Evolutionary conservation across 2,888 invertebrate species (phyloP).

Genomic region (Plutella xylostella): DNA sequence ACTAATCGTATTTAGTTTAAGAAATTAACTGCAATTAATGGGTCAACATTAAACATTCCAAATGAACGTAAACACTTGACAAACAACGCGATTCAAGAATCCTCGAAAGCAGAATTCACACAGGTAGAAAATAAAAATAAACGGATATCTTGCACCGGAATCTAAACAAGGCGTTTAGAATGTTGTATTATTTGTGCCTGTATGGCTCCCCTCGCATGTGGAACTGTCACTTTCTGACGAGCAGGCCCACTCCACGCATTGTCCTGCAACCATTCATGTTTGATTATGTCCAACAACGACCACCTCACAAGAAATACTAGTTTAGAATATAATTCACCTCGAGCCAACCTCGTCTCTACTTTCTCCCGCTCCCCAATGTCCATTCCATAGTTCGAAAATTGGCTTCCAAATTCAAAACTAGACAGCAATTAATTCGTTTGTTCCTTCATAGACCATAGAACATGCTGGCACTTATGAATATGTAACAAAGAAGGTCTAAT

Average conservation of each 20-base stretch:
- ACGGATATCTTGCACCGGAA: not conserved
- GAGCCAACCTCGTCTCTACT: constrained; percentile 41
- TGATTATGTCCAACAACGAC: constrained; percentile 45
- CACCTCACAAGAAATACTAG: constrained; percentile 46
- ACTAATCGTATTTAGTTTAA: too few species aligned
- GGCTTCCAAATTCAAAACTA: constrained; percentile 28
- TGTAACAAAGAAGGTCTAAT: constrained; percentile 11
- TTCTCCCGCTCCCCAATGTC: constrained; percentile 37
- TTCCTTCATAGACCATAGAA: constrained; percentile 19
- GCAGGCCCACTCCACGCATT: constrained; percentile 37
- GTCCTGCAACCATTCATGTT: constrained; percentile 45
- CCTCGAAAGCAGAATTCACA: not conserved
- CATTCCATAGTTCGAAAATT: not conserved
- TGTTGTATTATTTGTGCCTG: constrained; percentile 22
- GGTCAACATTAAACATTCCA: too few species aligned
- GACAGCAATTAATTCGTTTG: constrained; percentile 38
- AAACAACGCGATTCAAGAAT: too few species aligned
- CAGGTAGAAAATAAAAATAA: not conserved
- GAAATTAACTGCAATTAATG: too few species aligned
- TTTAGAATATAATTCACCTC: constrained; percentile 48
- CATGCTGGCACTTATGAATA: not conserved
- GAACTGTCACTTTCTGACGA: constrained; percentile 48
- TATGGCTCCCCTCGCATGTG: constrained; percentile 30
- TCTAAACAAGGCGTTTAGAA: too few species aligned
- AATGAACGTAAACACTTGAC: too few species aligned